Evolutionary conservation across 2,888 invertebrate genomes (phyloP).

Genomic region (Mesoligia furuncula): DNA sequence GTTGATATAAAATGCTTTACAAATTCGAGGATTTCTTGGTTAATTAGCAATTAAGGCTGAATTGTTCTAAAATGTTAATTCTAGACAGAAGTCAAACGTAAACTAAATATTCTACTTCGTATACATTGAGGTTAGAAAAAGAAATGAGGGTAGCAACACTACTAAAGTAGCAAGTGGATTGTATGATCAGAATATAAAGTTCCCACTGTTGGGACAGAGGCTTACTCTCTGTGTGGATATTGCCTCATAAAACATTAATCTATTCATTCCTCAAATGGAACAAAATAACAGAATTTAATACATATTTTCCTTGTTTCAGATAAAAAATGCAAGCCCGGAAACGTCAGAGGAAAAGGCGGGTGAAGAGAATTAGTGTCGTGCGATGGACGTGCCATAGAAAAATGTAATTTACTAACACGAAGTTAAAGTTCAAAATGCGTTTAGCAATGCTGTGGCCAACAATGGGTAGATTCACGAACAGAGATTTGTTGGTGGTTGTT

Average conservation of each 20-base stretch:
- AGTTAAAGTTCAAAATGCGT: slow-evolving; percentile 78
- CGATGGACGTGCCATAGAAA: slow-evolving; percentile 79
- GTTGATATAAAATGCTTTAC: background rate
- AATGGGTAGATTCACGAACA: slow-evolving; percentile 78
- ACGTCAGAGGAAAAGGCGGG: slow-evolving; percentile 83
- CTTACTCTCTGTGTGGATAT: background rate
- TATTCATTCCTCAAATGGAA: slow-evolving; percentile 46
- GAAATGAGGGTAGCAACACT: background rate
- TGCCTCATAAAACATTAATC: slow-evolving; percentile 37
- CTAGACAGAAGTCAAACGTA: background rate
- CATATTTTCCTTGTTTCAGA: slow-evolving; percentile 80
- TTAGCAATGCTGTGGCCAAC: slow-evolving; percentile 71
- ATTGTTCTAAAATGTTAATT: background rate
- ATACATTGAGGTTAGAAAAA: background rate
- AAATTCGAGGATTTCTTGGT: background rate
- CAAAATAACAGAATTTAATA: slow-evolving; percentile 48
- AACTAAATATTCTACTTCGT: background rate
- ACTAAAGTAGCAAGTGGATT: background rate
- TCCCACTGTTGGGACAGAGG: background rate
- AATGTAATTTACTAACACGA: slow-evolving; percentile 76
- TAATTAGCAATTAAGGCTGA: background rate
- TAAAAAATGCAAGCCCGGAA: slow-evolving; percentile 85
- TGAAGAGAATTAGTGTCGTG: slow-evolving; percentile 77
- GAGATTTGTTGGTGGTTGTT: slow-evolving; percentile 82
- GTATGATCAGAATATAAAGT: background rate